A percentile compares a stretch with the other conserved stretches of the same genome.
phyloP scores from a whole-genome alignment of 2,888 invertebrate species.

The Tupiocoris notatus region DNA sequence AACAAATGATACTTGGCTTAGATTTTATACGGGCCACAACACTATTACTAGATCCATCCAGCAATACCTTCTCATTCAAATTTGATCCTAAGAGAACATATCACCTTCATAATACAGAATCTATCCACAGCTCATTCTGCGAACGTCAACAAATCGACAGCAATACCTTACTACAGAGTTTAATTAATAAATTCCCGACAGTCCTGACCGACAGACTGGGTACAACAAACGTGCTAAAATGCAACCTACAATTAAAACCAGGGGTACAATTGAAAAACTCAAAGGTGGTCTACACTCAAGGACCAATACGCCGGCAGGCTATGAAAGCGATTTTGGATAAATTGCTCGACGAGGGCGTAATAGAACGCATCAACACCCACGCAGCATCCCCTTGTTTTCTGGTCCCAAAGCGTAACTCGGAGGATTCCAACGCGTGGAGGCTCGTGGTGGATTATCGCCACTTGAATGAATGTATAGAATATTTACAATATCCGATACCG shows the following conservation, averaged over 20 bases:
- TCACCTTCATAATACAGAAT: not conserved
- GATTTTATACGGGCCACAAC: not conserved
- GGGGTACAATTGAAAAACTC: not conserved
- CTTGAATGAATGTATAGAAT: not conserved
- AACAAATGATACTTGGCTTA: not conserved
- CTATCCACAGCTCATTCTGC: not conserved
- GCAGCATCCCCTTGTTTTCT: conserved; percentile 22
- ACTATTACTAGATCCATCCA: not conserved
- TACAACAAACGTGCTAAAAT: not conserved
- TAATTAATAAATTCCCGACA: not conserved
- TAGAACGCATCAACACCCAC: not conserved
- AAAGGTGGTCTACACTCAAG: conserved; percentile 9
- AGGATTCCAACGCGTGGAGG: not conserved
- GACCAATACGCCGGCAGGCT: not conserved
- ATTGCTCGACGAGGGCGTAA: not conserved
- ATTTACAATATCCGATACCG: conserved; percentile 17
- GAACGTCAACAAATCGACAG: not conserved
- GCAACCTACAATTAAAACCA: not conserved
- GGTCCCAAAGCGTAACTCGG: not conserved
- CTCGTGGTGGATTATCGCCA: too few relatives aligned
- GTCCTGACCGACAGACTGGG: conserved; percentile 12
- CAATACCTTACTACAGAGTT: not conserved
- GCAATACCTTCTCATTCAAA: conserved; percentile 4
- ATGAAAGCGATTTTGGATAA: not conserved
- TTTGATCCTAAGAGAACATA: not conserved